A percentile compares a stretch with the other conserved stretches of the same genome.
phyloP scores from a whole-genome alignment of 2,113 vertebrate genomes.

The Scophthalmus maximus region DNA sequence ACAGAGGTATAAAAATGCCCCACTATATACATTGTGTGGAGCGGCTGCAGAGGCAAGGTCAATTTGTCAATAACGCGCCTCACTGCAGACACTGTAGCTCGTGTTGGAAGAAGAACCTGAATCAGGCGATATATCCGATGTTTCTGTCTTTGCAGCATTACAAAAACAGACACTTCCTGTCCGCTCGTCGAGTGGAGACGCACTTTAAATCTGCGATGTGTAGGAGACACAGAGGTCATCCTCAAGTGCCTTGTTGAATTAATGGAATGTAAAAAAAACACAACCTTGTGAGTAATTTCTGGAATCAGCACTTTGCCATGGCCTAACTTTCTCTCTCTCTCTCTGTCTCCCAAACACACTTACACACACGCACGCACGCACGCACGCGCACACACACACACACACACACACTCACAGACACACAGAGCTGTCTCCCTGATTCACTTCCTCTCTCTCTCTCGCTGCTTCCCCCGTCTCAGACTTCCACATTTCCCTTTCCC shows the following conservation, averaged over 20 bases:
- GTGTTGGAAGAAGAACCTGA: conserved; percentile 29
- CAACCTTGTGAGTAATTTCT: conserved; percentile 62
- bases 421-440: conserved; percentile 17
- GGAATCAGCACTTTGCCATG: conserved; percentile 70
- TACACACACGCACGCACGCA: not conserved
- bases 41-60: conserved; percentile 64
- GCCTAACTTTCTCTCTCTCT: conserved; percentile 47
- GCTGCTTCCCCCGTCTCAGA: conserved; percentile 28
- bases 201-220: conserved; percentile 44
- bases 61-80: conserved; percentile 61
- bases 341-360: not conserved
- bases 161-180: conserved; percentile 59
- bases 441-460: conserved; percentile 46
- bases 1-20: no score
- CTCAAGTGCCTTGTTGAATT: conserved; percentile 74
- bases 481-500: conserved; percentile 52
- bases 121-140: conserved; percentile 20
- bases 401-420: no score
- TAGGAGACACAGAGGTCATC: conserved; percentile 70
- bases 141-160: conserved; percentile 44
- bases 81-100: conserved; percentile 46
- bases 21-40: conserved; percentile 40
- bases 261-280: conserved; percentile 65
- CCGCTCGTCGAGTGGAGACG: conserved; percentile 39
- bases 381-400: not conserved